Evolutionary conservation across 2,888 invertebrate genomes (phyloP), one percentile per base, ranked within the genome.

Genomic region (Colostygia pectinataria): DNA sequence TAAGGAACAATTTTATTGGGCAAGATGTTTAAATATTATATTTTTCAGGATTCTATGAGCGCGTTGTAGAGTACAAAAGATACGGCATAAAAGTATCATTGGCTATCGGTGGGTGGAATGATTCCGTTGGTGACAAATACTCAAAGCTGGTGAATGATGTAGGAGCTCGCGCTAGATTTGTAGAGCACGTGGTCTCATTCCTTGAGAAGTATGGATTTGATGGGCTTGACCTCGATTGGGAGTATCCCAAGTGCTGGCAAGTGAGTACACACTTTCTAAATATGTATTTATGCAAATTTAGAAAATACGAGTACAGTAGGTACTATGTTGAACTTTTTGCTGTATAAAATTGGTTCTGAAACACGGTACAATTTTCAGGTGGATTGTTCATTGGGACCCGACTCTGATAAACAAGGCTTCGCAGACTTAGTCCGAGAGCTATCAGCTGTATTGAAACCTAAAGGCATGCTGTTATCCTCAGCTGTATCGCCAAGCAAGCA

Each of bases 141-240:
- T 97, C 97, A 14, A 92, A 94, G 50, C 78, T 97, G 13, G 97
- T 97, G 0, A 95, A 96, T 66, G 94, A 92, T 71, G 93, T 95
- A 0, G 76, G 91, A 1, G 93, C 96, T 0, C 91, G 97, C 39
- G 90, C 91, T 0, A 92, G 93, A 56, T 98, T 97, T 68, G 92
- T 97, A 5, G 90, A 91, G 3, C 94, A 97, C 63, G 94, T 93
- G 0, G 68, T 97, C 0, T 90, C 93, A 55, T 97, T 97, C 73
- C 83, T 97, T 33, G 93, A 95, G 56, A 94, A 95, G 71, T 93
- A 96, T 65, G 92, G 93, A 39, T 98, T 98, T 72, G 97, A 98
- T 70, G 98, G 98, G n/a, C 87, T 98, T n/a, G 97, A 97, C 77
- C 87, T 98, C 37, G 98, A 98, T 72, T 98, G 97, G 97, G 98